Conservation (phyloP, 2,113 vertebrate species). For the Cyphomyrus discorhynchus region DNA sequence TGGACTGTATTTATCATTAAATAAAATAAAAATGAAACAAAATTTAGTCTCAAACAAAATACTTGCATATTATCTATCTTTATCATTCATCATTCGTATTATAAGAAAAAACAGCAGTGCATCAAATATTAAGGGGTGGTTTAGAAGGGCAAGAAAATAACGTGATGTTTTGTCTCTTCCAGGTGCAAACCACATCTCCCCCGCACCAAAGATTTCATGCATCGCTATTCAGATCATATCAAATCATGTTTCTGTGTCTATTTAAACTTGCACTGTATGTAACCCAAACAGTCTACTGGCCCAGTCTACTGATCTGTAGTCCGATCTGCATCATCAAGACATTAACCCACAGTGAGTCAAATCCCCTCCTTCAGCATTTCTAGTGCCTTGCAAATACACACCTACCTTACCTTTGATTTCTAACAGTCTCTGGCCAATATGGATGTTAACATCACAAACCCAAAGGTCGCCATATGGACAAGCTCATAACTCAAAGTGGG, state of each 20-base stretch:
- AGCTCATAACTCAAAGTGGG: not conserved
- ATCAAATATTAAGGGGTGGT: not conserved
- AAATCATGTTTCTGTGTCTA: not conserved
- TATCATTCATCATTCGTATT: not conserved
- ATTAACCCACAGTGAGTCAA: not conserved
- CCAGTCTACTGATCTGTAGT: not conserved
- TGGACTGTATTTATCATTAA: not conserved
- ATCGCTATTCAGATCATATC: not conserved
- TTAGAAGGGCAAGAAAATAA: not conserved
- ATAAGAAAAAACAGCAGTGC: not conserved
- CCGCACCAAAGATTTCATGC: not conserved
- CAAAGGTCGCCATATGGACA: not conserved
- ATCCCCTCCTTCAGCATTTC: not conserved
- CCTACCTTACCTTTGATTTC: not conserved
- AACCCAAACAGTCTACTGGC: not conserved
- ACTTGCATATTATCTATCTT: not conserved
- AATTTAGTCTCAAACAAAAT: not conserved
- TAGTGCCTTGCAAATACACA: not conserved
- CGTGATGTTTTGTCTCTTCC: not conserved
- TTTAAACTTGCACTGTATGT: not conserved
- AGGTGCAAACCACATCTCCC: not conserved
- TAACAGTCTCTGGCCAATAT: not conserved
- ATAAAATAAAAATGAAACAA: not conserved
- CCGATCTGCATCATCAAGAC: not conserved
- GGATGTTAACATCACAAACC: not conserved